Base-by-base conservation (phyloP, 2,888 invertebrate genomes). In the Carcina quercana region DNA sequence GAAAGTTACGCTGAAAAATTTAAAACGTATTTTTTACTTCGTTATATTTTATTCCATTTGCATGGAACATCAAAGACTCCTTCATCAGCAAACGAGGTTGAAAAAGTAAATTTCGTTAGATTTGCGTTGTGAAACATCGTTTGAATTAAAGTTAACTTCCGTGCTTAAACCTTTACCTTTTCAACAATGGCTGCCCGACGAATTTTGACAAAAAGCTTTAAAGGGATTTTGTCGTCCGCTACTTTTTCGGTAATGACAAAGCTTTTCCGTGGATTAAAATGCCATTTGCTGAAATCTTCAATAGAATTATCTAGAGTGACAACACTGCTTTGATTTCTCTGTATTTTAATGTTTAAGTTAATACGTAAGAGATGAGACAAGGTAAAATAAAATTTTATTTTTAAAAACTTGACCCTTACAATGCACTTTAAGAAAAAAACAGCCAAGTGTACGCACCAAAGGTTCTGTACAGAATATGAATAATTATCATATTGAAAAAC, bases 1-100 rank as follows among this genome's bases (percentile, higher is more conserved):
- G n/a, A n/a, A n/a, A n/a, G n/a, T n/a, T n/a, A n/a, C 22, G 22
- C 10, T 22, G 13, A 20, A 37, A 39, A 61, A 47, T 50, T 59
- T 43, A 41, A 45, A 49, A 44, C 37, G 53, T 45, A 48, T 53
- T 56, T 50, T 50, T 53, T 47, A 59, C 59, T 59, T 64, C 55
- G 53, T 68, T 67, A 65, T 60, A 52, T 55, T 58, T 59, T 58
- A 64, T 60, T 62, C 52, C 46, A 58, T 62, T 62, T 57, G 49
- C 51, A 32, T 31, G 21, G 25, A 17, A 34, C 34, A 30, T 30
- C 28, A 34, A 32, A 34, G 34, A 3, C n/a, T 34, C 26, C 15
- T 28, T 15, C n/a, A 10, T 3, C 17, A 25, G 13, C 17, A 24
- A 25, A 13, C 25, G 17, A 15, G 8, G 13, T 25, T 25, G 25